These are phyloP conservation scores for Rhizoglyphus robini DNA, from an alignment of 1,140 invertebrate species.

Conservation along the genomic window DNA sequence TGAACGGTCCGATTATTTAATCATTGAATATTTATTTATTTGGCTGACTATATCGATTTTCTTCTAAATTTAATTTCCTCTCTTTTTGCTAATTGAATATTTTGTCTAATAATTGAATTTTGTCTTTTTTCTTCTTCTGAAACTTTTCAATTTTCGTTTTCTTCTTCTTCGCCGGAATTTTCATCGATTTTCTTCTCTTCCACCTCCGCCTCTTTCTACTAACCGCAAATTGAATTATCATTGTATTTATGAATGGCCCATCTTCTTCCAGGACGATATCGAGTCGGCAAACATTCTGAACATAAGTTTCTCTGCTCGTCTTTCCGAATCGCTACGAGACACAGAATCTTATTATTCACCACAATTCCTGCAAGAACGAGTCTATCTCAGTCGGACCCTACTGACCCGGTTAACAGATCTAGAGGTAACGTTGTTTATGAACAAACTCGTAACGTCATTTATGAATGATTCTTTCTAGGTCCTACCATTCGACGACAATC, in stretches of 20 bases:
- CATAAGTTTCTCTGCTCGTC: constrained; percentile 78
- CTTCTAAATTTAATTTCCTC: no score
- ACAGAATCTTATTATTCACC: constrained; percentile 60
- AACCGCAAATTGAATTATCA: no score
- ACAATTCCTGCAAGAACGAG: constrained; percentile 78
- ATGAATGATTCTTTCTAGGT: constrained; percentile 42
- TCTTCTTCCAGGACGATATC: constrained; percentile 64
- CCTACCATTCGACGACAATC: constrained; percentile 87
- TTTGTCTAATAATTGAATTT: no score
- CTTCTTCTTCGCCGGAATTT: no score
- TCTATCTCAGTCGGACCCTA: constrained; percentile 75
- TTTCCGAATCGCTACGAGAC: constrained; percentile 52
- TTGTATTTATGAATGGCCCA: no score
- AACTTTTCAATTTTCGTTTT: neutral
- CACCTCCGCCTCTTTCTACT: no score
- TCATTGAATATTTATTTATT: no score
- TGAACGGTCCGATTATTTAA: no score
- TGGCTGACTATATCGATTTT: no score
- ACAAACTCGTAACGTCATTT: constrained; percentile 8
- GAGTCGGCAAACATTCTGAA: constrained; percentile 76
- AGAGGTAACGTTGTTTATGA: constrained; percentile 43
- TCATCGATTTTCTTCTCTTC: no score
- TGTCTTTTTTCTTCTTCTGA: no score
- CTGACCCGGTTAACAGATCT: constrained; percentile 72
- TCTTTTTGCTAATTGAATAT: no score